Percentiles rank a stretch among this genome's conserved stretches.
These are phyloP conservation scores for Bombycilla garrulus DNA, from an alignment of 2,113 vertebrate species.

Conservation along the genomic window DNA sequence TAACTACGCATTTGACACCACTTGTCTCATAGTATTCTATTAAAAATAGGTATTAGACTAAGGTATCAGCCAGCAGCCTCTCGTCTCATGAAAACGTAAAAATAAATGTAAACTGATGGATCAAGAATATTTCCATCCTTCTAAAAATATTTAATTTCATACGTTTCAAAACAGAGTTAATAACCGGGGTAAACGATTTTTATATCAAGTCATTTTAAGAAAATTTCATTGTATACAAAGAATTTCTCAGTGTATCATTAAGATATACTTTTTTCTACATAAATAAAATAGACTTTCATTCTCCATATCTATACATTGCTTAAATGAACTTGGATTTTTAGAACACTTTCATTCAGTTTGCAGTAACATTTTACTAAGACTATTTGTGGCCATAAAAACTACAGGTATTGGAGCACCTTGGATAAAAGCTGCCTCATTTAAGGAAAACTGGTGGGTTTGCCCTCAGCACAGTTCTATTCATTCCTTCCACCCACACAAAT, in stretches of 20 bases:
- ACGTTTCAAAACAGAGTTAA: neutral
- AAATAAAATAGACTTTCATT: neutral
- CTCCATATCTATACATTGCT: neutral
- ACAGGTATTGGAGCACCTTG: neutral
- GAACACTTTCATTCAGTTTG: neutral
- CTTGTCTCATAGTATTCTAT: neutral
- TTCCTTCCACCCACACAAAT: neutral
- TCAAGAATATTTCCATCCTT: neutral
- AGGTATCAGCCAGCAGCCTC: neutral
- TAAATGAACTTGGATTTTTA: neutral
- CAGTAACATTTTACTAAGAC: neutral
- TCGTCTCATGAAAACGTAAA: neutral
- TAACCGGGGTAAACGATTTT: neutral
- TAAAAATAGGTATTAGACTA: neutral
- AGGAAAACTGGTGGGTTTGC: neutral
- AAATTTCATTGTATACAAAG: neutral
- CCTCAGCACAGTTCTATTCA: neutral
- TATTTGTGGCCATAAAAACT: neutral
- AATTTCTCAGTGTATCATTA: neutral
- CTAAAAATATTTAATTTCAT: neutral
- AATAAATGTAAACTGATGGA: neutral
- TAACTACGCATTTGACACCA: neutral
- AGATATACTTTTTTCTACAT: neutral
- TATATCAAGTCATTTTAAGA: neutral
- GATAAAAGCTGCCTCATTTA: neutral